Percentiles rank a stretch among this genome's conserved stretches.
Conservation (phyloP, 2,113 vertebrate species). For the Mohoua ochrocephala region DNA sequence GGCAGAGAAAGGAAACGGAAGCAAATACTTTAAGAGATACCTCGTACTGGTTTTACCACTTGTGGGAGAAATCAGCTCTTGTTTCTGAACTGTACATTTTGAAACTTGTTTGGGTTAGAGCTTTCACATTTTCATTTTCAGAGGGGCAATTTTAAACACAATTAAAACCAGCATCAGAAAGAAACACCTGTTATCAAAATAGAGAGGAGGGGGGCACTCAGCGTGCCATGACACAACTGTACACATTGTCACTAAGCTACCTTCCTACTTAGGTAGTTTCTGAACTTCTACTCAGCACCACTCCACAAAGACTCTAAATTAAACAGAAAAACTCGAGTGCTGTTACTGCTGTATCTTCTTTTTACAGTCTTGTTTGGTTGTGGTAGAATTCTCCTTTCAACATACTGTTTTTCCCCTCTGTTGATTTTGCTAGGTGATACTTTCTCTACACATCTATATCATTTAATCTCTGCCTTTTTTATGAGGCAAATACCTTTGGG, state of each 20-base stretch:
- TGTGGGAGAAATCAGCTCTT: background rate
- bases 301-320: background rate
- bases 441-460: background rate
- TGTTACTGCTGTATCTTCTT: background rate
- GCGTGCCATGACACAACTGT: accelerated
- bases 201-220: background rate
- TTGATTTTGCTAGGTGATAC: background rate
- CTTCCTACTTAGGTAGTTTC: background rate
- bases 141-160: background rate
- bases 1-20: background rate
- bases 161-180: background rate
- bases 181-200: accelerated
- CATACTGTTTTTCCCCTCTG: background rate
- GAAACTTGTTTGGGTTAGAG: background rate
- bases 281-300: background rate
- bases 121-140: background rate
- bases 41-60: background rate
- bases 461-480: conserved; percentile 11
- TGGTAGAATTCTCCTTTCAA: background rate
- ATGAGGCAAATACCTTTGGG: background rate
- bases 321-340: background rate
- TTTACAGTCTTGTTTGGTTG: background rate
- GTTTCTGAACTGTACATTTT: background rate
- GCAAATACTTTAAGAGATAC: background rate
- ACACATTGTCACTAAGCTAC: background rate